Percentiles rank a stretch among this genome's conserved stretches.
Conservation (phyloP, 2,797 vertebrate species). For the Hydrocynus forskahlii region DNA sequence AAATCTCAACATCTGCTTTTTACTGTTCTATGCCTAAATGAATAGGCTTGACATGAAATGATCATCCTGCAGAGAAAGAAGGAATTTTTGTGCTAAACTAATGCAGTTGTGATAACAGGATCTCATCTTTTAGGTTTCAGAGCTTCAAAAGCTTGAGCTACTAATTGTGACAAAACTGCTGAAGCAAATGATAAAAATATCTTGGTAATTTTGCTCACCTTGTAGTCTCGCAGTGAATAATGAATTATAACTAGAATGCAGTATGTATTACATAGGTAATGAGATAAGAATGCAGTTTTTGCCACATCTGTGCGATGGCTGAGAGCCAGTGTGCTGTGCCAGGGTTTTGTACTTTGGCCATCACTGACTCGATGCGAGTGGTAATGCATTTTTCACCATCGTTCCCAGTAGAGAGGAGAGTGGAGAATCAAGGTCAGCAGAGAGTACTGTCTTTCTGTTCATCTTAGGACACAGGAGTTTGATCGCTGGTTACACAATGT, state of each 20-base stretch:
- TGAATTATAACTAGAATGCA: conserved; percentile 59
- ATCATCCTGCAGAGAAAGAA: background rate
- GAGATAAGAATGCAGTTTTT: conserved; percentile 44
- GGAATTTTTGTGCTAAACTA: background rate
- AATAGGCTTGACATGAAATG: background rate
- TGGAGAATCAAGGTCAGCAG: background rate
- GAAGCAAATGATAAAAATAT: conserved; percentile 47
- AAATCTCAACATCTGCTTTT: background rate
- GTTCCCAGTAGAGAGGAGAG: background rate
- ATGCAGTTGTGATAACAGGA: background rate
- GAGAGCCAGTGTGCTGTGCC: conserved; percentile 46
- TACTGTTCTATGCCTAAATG: background rate
- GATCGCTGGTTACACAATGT: background rate
- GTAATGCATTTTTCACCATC: conserved; percentile 72
- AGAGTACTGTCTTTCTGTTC: background rate
- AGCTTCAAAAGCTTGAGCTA: conserved; percentile 24
- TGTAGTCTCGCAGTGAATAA: conserved; percentile 54
- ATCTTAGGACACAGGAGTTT: conserved; percentile 19
- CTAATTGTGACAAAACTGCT: background rate
- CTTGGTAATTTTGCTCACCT: conserved; percentile 63
- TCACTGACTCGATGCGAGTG: conserved; percentile 62
- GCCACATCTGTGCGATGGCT: conserved; percentile 41
- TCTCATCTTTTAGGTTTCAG: conserved; percentile 18
- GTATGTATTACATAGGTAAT: conserved; percentile 46
- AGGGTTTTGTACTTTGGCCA: conserved; percentile 61